Conservation (phyloP, 2,888 invertebrate species). For the Timandra comae region DNA sequence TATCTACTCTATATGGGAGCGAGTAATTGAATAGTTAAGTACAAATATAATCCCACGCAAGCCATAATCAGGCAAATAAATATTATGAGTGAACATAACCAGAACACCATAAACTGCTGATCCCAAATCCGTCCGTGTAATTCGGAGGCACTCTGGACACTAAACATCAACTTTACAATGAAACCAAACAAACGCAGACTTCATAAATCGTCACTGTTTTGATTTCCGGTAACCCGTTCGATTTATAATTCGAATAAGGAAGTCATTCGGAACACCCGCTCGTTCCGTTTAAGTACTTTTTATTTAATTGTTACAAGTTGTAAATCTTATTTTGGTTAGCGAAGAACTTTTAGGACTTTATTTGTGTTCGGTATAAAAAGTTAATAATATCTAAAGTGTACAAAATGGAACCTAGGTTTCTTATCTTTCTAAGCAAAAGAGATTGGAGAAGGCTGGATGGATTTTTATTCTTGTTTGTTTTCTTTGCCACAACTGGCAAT, state of each 20-base stretch:
- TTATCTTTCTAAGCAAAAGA: not conserved
- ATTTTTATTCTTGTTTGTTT: no score
- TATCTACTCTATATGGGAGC: no score
- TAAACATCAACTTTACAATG: conserved; percentile 48
- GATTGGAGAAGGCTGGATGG: not conserved
- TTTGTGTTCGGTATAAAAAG: no score
- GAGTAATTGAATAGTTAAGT: no score
- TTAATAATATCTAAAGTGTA: no score
- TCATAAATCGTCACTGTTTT: conserved; percentile 53
- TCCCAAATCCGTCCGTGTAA: conserved; percentile 37
- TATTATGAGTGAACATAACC: no score
- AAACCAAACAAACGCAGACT: conserved; percentile 53
- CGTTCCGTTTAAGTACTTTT: conserved; percentile 14
- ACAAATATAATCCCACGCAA: no score
- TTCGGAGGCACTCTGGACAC: conserved; percentile 41
- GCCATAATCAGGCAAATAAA: not conserved
- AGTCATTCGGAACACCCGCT: conserved; percentile 52
- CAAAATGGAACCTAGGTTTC: no score
- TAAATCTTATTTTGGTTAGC: no score
- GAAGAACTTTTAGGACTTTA: no score
- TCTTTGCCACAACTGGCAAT: no score
- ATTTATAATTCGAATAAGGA: conserved; percentile 46
- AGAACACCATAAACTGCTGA: no score
- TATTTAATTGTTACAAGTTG: not conserved
- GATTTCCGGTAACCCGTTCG: conserved; percentile 51